These are phyloP conservation scores for Bos indicus DNA, from an alignment of 2,113 vertebrate genomes.

Conservation along the genomic window DNA sequence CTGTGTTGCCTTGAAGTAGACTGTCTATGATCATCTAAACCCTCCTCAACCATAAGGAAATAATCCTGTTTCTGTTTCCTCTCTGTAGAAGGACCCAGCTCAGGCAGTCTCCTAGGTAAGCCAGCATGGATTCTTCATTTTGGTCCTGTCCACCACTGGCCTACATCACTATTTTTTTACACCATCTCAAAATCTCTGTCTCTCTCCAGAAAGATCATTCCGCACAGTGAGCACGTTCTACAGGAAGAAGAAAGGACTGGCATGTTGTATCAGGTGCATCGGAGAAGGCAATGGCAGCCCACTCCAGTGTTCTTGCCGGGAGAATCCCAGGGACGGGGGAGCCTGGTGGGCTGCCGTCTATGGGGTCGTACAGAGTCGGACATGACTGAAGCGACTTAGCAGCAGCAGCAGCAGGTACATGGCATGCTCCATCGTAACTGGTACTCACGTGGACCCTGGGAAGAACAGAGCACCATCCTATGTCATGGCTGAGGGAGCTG, in stretches of 20 bases:
- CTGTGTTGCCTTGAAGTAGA: neutral
- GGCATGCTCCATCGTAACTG: too few species aligned
- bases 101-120: neutral
- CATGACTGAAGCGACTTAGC: too few species aligned
- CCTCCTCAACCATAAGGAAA: neutral
- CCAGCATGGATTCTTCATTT: neutral
- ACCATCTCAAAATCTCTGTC: neutral
- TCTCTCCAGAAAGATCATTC: neutral
- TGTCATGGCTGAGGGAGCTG: too few species aligned
- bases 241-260: neutral
- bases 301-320: too few species aligned
- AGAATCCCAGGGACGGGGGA: too few species aligned
- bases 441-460: neutral
- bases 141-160: neutral
- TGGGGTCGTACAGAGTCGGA: too few species aligned
- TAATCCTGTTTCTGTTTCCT: neutral
- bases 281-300: too few species aligned
- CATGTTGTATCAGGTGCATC: too few species aligned
- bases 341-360: too few species aligned
- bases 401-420: neutral
- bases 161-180: neutral
- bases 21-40: neutral
- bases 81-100: neutral
- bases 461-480: neutral
- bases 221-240: neutral